phyloP scores from a whole-genome alignment of 2,888 invertebrate species.

The Ennomos fuscantarius region DNA sequence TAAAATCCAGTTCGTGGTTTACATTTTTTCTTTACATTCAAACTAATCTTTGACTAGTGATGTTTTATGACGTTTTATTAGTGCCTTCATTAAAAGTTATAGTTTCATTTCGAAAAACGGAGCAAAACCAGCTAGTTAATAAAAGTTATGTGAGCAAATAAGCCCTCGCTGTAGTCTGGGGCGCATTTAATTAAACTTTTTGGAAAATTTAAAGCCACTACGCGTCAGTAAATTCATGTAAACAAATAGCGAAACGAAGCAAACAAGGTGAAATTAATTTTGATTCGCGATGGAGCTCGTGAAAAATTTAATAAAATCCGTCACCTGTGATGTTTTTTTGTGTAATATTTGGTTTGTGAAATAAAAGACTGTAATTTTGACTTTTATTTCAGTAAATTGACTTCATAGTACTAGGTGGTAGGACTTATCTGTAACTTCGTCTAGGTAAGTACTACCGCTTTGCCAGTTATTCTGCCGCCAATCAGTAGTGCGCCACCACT shows the following conservation, averaged over 20 bases:
- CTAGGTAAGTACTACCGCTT: no score
- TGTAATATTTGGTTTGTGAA: slow-evolving; percentile 39
- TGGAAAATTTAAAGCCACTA: slow-evolving; percentile 45
- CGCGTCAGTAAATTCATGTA: slow-evolving; percentile 42
- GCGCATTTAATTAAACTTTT: slow-evolving; percentile 52
- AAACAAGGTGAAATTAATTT: slow-evolving; percentile 67
- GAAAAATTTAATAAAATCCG: slow-evolving; percentile 73
- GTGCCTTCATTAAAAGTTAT: slow-evolving; percentile 13
- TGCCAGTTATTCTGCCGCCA: no score
- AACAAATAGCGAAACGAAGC: slow-evolving; percentile 37
- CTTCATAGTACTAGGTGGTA: no score
- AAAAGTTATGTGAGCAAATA: slow-evolving; percentile 35
- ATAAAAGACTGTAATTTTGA: neutral
- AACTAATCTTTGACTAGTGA: neutral
- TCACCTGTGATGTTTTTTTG: slow-evolving; percentile 64
- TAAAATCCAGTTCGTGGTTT: no score
- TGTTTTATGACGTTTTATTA: slow-evolving; percentile 13
- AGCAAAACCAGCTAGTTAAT: slow-evolving; percentile 29
- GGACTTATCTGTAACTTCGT: no score
- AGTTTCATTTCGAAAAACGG: slow-evolving; percentile 28
- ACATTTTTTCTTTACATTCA: no score
- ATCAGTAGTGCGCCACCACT: no score
- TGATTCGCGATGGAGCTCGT: slow-evolving; percentile 53
- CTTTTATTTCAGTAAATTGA: no score
- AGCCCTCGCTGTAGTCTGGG: slow-evolving; percentile 25